Conservation (phyloP, 2,888 invertebrate species). For the Monoplex corrugatus region DNA sequence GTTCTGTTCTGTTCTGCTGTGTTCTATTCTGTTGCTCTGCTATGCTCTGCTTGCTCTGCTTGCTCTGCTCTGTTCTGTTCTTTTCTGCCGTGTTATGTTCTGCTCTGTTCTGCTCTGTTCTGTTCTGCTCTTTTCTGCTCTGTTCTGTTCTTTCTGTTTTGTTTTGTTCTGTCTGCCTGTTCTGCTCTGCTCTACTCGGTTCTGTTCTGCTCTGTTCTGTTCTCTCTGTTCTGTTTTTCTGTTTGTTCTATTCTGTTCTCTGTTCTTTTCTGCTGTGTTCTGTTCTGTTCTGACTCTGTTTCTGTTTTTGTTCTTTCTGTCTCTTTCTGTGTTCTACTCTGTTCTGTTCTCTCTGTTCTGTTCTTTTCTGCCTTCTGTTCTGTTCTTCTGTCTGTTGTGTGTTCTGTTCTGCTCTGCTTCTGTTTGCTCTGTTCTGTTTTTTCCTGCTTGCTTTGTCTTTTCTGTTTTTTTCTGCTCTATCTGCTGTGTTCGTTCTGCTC, state of each 20-base stretch:
- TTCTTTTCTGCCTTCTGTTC: background rate
- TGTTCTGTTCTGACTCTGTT: background rate
- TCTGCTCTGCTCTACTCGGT: too few relatives aligned
- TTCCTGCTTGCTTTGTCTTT: background rate
- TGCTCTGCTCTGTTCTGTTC: background rate
- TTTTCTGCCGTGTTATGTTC: background rate
- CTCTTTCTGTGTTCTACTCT: background rate
- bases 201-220: too few relatives aligned
- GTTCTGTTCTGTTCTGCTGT: too few relatives aligned
- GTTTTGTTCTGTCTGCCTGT: background rate
- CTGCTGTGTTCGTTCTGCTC: background rate
- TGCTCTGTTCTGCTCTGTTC: background rate
- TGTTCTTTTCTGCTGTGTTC: background rate
- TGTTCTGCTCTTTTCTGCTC: constrained; percentile 47
- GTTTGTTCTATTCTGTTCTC: background rate
- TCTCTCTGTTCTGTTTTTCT: background rate
- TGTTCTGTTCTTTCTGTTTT: constrained; percentile 33
- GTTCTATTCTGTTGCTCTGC: background rate
- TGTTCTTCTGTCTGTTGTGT: background rate
- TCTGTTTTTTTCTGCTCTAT: background rate
- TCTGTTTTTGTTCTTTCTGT: background rate
- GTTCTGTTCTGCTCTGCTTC: background rate
- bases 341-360: background rate
- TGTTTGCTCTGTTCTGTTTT: background rate
- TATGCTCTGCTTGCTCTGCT: background rate